Evolutionary conservation across 1,140 invertebrate species (phyloP), one percentile per base, ranked within the genome.

Genomic region (Nasonia longicornis): DNA sequence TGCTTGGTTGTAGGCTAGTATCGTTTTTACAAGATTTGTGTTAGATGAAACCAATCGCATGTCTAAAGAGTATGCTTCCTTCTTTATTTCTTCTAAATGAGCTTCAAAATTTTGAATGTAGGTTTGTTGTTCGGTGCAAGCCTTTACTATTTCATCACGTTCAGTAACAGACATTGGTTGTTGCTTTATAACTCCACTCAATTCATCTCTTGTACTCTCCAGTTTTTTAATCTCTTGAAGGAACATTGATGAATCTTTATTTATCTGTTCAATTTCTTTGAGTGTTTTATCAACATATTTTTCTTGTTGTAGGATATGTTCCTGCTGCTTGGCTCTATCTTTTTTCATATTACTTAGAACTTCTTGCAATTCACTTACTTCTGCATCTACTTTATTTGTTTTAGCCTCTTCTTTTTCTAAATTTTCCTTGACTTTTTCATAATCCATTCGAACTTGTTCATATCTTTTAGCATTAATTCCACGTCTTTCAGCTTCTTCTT

Each of bases 31-130:
- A 26, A 89, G 82, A 81, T 84, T 85, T 45, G 84, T 85, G 64
- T 81, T 86, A 22, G 81, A 63, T 8, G 83, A 82, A 12, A 88
- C 84, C 31, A 85, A 81, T 80, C 87, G 86, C 1, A 89, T 86
- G 42, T 89, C 87, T 35, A 88, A 80, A 26, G 83, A 82, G 48
- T 86, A 89, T 12, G 84, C 3, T 77, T 89, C 85, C 42, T 89
- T 89, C 45, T 87, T 63, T 31, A 89, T 84, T n/a, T 89, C 89
- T 78, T 85, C 83, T 8, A 89, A 82, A 82, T 88, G 85, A 38
- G 85, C 83, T 26, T 88, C 82, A 75, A 87, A 87, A 73, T 85
- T 82, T 11, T 84, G 70, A 3, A 87, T 84, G 38, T 84, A 86
- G 75, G 84, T 85, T 42, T 86, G 80, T 14, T 88, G 77, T 31